phyloP scores from a whole-genome alignment of 2,888 invertebrate genomes.

The Fragum sueziense region DNA sequence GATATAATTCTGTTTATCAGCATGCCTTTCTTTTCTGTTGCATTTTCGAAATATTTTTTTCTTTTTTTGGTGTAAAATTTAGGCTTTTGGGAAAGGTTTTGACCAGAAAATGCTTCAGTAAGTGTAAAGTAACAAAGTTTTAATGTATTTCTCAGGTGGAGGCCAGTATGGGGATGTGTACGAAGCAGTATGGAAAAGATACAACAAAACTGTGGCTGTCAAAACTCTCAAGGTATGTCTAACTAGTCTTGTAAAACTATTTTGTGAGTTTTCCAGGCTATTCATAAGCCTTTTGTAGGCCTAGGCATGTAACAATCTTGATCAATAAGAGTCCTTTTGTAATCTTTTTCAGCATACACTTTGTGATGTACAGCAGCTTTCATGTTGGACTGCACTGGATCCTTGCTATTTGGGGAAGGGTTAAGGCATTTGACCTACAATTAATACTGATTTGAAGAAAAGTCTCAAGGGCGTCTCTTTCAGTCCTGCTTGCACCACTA shows the following conservation, averaged over 20 bases:
- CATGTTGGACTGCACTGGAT: not conserved
- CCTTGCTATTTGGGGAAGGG: not conserved
- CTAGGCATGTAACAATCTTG: too few species aligned
- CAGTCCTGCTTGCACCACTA: too few species aligned
- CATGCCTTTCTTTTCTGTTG: too few species aligned
- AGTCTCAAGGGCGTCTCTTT: too few species aligned
- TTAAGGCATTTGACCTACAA: not conserved
- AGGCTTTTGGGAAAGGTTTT: too few species aligned
- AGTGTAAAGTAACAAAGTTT: too few species aligned
- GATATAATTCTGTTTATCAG: too few species aligned
- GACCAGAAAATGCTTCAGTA: too few species aligned
- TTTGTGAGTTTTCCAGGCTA: not conserved
- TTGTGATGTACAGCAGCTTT: too few species aligned
- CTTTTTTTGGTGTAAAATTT: too few species aligned
- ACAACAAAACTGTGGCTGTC: conserved; percentile 98
- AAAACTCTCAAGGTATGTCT: conserved; percentile 94
- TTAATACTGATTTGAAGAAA: not conserved
- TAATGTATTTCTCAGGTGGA: conserved; percentile 90
- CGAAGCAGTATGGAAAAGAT: conserved; percentile 97
- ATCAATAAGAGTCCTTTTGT: not conserved
- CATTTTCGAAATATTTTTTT: too few species aligned
- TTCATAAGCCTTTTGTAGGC: too few species aligned
- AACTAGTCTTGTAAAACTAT: not conserved
- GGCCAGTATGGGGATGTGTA: conserved; percentile 93
- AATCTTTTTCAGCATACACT: not conserved